Base-by-base conservation (phyloP, 2,888 invertebrate genomes). In the Selenia dentaria region DNA sequence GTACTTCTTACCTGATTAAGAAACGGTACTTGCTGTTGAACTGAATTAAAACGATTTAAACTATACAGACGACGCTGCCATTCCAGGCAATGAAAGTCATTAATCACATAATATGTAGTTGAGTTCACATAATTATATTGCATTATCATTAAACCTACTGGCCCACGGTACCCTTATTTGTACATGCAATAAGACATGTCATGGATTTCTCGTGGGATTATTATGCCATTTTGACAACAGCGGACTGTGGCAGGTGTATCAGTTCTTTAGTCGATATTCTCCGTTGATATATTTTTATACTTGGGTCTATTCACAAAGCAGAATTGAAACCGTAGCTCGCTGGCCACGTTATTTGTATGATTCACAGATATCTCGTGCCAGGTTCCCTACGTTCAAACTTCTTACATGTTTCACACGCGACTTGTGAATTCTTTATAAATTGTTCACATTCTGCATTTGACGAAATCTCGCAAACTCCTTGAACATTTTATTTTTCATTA, bases 1-100 rank as follows among this genome's bases (percentile, higher is more conserved):
- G 40, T 12, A 39, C 42, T 37, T 41, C 45, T 46, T 49, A 44
- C 37, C 41, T 38, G 45, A 41, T 54, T 70, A 73, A 78, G 83
- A 83, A 83, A 84, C 76, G 72, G 68, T 74, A 68, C 69, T 35
- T 74, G 67, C 69, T 38, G 29, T 37, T 51, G 40, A 47, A 74
- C 70, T 71, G 72, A 71, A 71, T 71, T 69, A 71, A 6, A 26
- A 26, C 61, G 67, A 64, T 64, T 59, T 33, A 44, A 46, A 43
- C 44, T 25, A 50, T 64, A 67, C 62, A 59, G 59, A 76, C 81
- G 73, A 74, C 75, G 79, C 79, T 83, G 81, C 84, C 83, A 83
- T 86, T 81, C 82, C 76, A 74, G 73, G 76, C 84, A 79, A 87
- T 83, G 85, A 88, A 88, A 88, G 83, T 83, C 75, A 81, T 78